Conservation (phyloP, 2,113 vertebrate species). For the Pseudorectes ferrugineus region DNA sequence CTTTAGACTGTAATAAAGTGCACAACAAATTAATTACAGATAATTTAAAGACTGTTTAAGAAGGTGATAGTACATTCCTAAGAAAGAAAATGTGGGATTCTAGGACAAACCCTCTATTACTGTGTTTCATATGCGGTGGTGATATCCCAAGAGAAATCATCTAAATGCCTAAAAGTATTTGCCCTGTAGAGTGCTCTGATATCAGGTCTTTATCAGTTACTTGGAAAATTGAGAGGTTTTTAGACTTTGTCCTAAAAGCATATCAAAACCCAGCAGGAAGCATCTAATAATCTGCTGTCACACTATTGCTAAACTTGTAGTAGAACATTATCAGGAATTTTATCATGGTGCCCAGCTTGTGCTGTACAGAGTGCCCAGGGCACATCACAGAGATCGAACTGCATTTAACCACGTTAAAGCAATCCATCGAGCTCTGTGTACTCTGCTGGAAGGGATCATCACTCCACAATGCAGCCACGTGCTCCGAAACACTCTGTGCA, state of each 20-base stretch:
- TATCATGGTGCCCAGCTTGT: neutral
- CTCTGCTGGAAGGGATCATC: neutral
- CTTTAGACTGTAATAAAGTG: neutral
- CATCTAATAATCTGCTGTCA: neutral
- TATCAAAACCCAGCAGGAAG: neutral
- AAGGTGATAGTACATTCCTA: neutral
- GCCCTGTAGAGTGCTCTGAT: neutral
- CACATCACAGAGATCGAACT: slow-evolving; percentile 2
- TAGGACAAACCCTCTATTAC: neutral
- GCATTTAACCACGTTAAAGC: slow-evolving; percentile 41
- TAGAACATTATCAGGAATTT: neutral
- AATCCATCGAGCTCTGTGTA: neutral
- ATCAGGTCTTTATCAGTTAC: neutral
- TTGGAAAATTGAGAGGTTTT: neutral
- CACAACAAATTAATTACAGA: neutral
- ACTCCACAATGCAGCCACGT: accelerated
- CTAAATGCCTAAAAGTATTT: neutral
- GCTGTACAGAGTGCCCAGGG: neutral
- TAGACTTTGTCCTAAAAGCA: neutral
- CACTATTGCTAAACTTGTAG: neutral
- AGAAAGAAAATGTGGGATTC: neutral
- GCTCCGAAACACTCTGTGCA: neutral
- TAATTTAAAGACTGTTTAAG: neutral
- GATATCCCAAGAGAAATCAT: neutral
- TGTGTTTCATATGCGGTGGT: neutral